Evolutionary conservation across 2,888 invertebrate species (phyloP), one percentile per base, ranked within the genome.

Genomic region (Pristionchus entomophagus): DNA sequence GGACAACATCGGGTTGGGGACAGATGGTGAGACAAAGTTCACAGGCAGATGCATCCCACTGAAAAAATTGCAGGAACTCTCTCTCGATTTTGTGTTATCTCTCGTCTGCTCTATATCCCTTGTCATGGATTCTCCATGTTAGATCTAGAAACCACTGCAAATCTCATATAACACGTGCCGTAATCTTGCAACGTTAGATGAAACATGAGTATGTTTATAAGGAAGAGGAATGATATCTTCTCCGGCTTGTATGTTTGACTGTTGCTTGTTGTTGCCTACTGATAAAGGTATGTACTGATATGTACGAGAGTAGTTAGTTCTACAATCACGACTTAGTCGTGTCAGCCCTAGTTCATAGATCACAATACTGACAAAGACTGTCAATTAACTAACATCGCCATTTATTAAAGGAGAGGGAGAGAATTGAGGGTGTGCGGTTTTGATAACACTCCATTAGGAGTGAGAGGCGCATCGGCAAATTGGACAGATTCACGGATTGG

Each of bases 21-120:
- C 14, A n/a, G n/a, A 65, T 65, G 65, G 22, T 22, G 73, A 45
- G 26, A 26, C 41, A 26, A 45, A 73, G 73, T 73, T 73, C 41
- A 45, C 73, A 45, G 73, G 73, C 73, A 73, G 73, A 73, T 73
- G 73, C 41, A n/a, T n/a, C n/a, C n/a, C n/a, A n/a, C n/a, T 73
- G 38, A 17, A 73, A 73, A 41, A 73, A 73, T 73, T 22, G 41
- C 8, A n/a, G 56, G 41, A 73, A 73, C 26, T 41, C 10, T 73
- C 73, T 73, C 73, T 73, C 41, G 8, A 6, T 73, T 73, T 73
- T n/a, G n/a, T 41, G 17, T 12, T 8, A 41, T 73, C 73, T 73
- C 45, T 73, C 41, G 26, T 41, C 69, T n/a, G 14, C n/a, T 32
- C n/a, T 12, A 35, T n/a, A n/a, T n/a, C n/a, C n/a, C n/a, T n/a